These are phyloP conservation scores for Microchirus variegatus DNA, from an alignment of 2,797 vertebrate genomes.

Conservation along the genomic window DNA sequence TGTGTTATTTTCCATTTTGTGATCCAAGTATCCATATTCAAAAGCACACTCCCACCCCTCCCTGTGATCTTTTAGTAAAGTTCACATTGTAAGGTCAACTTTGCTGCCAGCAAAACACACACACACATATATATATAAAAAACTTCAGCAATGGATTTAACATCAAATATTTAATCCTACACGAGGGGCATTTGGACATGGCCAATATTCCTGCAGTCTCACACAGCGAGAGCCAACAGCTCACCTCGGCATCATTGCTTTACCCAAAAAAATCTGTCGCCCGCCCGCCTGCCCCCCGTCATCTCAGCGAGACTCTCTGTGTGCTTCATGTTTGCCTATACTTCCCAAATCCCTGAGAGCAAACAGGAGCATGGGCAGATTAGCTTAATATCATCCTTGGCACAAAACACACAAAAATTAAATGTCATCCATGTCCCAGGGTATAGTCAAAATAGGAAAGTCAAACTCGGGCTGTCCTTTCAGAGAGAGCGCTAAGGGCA, in stretches of 20 bases:
- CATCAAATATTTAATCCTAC: constrained; percentile 58
- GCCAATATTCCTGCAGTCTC: constrained; percentile 53
- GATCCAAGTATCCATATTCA: too few species aligned
- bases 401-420: constrained; percentile 67
- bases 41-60: too few species aligned
- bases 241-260: constrained; percentile 35
- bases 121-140: constrained; percentile 56
- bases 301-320: constrained; percentile 59
- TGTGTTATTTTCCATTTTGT: too few species aligned
- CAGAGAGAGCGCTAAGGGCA: constrained; percentile 27
- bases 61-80: constrained; percentile 25
- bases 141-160: constrained; percentile 53
- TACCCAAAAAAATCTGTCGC: constrained; percentile 55
- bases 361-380: constrained; percentile 74
- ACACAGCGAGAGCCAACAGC: constrained; percentile 69
- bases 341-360: constrained; percentile 74
- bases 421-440: constrained; percentile 68
- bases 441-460: constrained; percentile 60
- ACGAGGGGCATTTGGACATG: constrained; percentile 39
- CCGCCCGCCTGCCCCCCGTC: constrained; percentile 36
- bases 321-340: constrained; percentile 68
- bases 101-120: constrained; percentile 52
- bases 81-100: constrained; percentile 60
- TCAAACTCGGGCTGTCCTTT: constrained; percentile 39
- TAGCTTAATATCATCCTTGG: constrained; percentile 73